Conservation (phyloP, 2,113 vertebrate species). For the Globicephala melas region DNA sequence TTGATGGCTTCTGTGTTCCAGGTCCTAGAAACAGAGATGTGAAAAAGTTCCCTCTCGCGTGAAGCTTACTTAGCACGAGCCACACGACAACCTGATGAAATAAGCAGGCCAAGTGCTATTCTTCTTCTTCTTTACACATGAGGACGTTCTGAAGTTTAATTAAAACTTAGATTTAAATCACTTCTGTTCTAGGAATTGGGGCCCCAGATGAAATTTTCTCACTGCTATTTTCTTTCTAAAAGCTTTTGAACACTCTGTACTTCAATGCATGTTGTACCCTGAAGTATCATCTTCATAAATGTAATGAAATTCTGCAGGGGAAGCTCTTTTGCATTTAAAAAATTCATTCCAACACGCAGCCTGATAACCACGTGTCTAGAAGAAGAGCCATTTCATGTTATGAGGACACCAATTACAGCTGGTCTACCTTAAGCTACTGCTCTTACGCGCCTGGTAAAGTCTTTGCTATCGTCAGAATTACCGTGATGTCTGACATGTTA, state of each 20-base stretch:
- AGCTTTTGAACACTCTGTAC: not conserved
- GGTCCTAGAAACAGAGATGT: not conserved
- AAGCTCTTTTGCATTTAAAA: not conserved
- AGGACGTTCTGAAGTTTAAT: not conserved
- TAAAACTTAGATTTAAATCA: not conserved
- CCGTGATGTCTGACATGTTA: not conserved
- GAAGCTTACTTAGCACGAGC: not conserved
- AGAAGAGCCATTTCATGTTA: not conserved
- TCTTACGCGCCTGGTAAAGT: not conserved
- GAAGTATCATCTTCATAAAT: not conserved
- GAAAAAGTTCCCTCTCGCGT: not conserved
- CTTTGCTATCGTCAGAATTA: not conserved
- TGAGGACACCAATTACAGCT: not conserved
- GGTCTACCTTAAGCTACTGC: not conserved
- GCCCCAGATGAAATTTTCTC: not conserved
- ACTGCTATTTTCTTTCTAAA: conserved; percentile 8
- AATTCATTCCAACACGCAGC: not conserved
- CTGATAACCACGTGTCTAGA: not conserved
- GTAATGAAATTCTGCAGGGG: not conserved
- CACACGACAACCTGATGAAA: not conserved
- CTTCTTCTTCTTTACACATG: not conserved
- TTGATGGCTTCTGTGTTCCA: not conserved
- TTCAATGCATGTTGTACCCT: not conserved
- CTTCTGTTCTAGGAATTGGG: not conserved
- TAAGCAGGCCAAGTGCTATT: not conserved